Evolutionary conservation across 2,797 vertebrate species (phyloP).

Genomic region (Anguilla pacifica): DNA sequence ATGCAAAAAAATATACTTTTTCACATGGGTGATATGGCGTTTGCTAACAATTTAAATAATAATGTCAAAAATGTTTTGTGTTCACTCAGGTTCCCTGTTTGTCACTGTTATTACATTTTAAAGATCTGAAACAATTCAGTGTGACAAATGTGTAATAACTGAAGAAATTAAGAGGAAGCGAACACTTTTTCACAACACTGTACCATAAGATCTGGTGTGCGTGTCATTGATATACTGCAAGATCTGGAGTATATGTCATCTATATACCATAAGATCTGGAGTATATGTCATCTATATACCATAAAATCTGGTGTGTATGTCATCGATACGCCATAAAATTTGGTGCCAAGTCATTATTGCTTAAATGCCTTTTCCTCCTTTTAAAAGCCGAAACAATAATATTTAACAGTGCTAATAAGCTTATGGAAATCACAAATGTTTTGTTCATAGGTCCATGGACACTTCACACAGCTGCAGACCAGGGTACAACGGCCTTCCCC

Average conservation of each 20-base stretch:
- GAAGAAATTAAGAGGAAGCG: no score
- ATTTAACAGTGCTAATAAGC: no score
- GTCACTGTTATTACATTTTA: no score
- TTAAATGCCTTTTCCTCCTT: neutral
- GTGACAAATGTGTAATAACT: no score
- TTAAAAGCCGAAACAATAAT: no score
- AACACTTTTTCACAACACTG: neutral
- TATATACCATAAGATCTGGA: neutral
- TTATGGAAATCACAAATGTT: no score
- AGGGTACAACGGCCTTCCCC: neutral
- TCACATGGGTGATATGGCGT: no score
- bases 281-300: neutral
- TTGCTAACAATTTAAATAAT: no score
- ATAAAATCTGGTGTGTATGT: neutral
- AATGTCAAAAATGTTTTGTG: no score
- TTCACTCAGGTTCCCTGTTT: no score
- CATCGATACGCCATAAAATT: neutral
- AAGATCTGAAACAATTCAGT: no score
- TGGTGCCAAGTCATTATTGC: neutral
- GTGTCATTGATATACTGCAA: neutral
- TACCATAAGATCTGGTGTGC: neutral
- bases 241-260: neutral
- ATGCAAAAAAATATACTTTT: no score
- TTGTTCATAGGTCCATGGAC: neutral
- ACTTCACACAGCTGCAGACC: conserved; percentile 18